Percentiles rank a stretch among this genome's conserved stretches.
These are phyloP conservation scores for Deroptyus accipitrinus DNA, from an alignment of 2,113 vertebrate species.

Conservation along the genomic window DNA sequence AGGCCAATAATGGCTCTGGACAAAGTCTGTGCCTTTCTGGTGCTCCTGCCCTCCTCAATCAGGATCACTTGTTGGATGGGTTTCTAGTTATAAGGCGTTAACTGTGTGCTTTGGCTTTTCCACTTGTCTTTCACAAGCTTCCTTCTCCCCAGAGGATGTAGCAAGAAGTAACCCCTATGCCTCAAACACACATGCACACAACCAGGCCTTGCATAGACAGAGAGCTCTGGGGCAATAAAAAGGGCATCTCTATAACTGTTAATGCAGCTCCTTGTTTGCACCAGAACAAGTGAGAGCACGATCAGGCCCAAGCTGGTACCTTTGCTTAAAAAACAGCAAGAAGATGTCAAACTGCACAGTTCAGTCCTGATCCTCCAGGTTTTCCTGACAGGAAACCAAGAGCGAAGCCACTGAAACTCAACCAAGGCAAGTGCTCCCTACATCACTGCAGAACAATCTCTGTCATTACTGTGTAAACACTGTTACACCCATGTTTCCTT, in stretches of 20 bases:
- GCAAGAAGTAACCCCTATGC: not conserved
- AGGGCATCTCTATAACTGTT: not conserved
- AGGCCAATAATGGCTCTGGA: slow-evolving; percentile 2
- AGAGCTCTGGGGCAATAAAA: not conserved
- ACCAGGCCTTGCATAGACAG: not conserved
- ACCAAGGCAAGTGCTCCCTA: not conserved
- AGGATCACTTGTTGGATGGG: not conserved
- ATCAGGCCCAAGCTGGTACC: not conserved
- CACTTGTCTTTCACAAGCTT: not conserved
- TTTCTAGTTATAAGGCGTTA: slow-evolving; percentile 1
- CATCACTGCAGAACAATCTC: not conserved
- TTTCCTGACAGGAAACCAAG: not conserved
- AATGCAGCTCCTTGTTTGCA: not conserved
- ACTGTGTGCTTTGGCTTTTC: slow-evolving; percentile 41
- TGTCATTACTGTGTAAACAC: not conserved
- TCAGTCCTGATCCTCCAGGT: not conserved
- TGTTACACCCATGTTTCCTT: not conserved
- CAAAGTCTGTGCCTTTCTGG: not conserved
- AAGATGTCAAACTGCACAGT: not conserved
- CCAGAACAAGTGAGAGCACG: not conserved
- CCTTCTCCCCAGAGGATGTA: not conserved
- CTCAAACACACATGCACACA: not conserved
- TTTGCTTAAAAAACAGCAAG: not conserved
- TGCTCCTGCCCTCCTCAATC: not conserved
- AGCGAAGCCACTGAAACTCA: not conserved